Conservation (phyloP, 2,888 invertebrate genomes). For the Metopia argyrocephala region DNA sequence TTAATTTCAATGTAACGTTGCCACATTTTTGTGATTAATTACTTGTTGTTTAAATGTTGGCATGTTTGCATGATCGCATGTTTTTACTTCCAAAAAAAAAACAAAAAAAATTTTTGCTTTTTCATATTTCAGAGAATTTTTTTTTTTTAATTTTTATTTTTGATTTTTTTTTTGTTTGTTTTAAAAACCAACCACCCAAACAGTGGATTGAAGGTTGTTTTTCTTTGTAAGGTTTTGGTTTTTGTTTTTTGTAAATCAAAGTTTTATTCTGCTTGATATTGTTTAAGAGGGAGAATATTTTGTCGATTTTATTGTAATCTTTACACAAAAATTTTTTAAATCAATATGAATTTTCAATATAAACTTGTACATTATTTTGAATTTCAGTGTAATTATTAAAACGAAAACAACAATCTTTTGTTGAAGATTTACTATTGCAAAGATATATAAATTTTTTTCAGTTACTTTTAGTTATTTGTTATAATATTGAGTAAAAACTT, state of each 20-base stretch:
- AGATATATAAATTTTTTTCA: too few species aligned
- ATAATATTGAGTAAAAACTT: too few species aligned
- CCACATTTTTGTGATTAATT: conserved; percentile 65
- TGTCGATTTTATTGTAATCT: conserved; percentile 24
- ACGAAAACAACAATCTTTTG: too few species aligned
- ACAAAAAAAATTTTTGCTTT: conserved; percentile 2
- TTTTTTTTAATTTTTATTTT: background rate
- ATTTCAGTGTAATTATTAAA: too few species aligned
- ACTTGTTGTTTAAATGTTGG: conserved; percentile 64
- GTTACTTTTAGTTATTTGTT: too few species aligned
- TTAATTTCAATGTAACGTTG: conserved; percentile 53
- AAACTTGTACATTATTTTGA: too few species aligned
- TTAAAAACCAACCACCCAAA: conserved; percentile 16
- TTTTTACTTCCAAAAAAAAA: background rate
- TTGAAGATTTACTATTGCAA: too few species aligned
- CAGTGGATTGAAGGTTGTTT: background rate
- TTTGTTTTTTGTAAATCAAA: too few species aligned
- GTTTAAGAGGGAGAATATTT: conserved; percentile 19
- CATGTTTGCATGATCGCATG: conserved; percentile 66
- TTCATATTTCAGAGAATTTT: background rate
- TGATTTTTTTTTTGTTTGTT: background rate
- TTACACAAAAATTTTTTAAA: too few species aligned
- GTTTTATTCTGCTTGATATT: too few species aligned
- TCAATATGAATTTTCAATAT: too few species aligned
- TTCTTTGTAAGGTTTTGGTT: conserved; percentile 15